Base-by-base conservation (phyloP, 2,888 invertebrate genomes). In the Leptopilina myrica region DNA sequence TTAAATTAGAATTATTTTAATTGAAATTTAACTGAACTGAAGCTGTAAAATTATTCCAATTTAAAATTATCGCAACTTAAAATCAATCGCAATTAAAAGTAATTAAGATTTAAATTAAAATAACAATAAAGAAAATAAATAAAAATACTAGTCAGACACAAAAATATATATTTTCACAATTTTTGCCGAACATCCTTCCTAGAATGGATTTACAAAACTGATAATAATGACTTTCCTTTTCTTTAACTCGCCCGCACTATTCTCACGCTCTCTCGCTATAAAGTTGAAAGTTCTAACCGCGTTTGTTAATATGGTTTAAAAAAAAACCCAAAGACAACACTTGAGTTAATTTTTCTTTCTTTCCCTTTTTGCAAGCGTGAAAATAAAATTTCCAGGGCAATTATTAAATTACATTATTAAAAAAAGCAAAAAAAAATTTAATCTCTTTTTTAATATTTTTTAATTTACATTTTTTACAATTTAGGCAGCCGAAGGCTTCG, bases 401-500 rank as follows among this genome's bases (percentile, higher is more conserved):
- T 20, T 20, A n/a, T n/a, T n/a, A n/a, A n/a, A n/a, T n/a, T n/a
- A n/a, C n/a, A n/a, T n/a, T n/a, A n/a, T n/a, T n/a, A 43, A 43
- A 43, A 43, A 43, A 8, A 43, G 7, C 43, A 43, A 43, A 20
- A 20, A 20, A 20, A 20, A 20, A 0, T 33, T 33, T 4, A 33
- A 33, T 33, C 43, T 5, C 7, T 8, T 43, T 7, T 43, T 43
- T 8, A 8, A 43, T 7, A 6, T 7, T 76, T 2, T 43, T 40
- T 12, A 62, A 53, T 49, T 40, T 1, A 12, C 4, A 20, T 40
- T 3, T 33, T 7, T 78, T 64, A n/a, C 78, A 2, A 90, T 93
- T 80, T 93, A 97, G 94, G 96, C 96, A 1, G 97, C 97, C 4
- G 97, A 98, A 91, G 96, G 97, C 76, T 98, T 98, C 92, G 93